Conservation (phyloP, 2,113 vertebrate species). For the Pteropus alecto region DNA sequence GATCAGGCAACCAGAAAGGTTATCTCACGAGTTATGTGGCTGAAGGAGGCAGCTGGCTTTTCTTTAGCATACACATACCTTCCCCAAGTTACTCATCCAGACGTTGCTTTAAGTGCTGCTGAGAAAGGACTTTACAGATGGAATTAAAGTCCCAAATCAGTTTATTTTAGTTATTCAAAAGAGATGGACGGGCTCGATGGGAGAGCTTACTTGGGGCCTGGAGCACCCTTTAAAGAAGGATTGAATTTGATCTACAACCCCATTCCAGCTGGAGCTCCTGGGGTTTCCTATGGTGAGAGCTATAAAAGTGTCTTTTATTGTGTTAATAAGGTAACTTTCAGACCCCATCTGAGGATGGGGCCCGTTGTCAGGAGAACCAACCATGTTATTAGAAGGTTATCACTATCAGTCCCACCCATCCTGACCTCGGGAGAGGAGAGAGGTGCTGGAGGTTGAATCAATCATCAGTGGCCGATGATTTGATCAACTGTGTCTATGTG, state of each 20-base stretch:
- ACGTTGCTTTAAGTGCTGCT: neutral
- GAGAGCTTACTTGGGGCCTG: neutral
- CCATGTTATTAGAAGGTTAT: no score
- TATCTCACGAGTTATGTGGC: neutral
- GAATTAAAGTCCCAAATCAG: no score
- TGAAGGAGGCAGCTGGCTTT: neutral
- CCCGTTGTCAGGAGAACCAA: neutral
- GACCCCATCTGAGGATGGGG: neutral
- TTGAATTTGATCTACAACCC: neutral
- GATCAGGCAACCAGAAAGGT: neutral
- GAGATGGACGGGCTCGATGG: neutral
- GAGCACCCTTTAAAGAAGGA: neutral
- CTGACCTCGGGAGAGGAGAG: neutral
- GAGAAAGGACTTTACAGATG: neutral
- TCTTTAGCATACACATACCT: neutral
- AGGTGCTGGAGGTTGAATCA: neutral
- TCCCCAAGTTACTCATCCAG: no score
- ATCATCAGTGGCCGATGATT: neutral
- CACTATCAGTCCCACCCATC: no score
- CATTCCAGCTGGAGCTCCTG: neutral
- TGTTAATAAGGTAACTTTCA: neutral
- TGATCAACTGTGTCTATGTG: neutral
- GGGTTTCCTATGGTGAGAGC: neutral
- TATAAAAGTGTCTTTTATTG: neutral
- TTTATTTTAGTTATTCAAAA: neutral